Evolutionary conservation across 2,888 invertebrate genomes (phyloP).

Genomic region (Calameuta pallipes): DNA sequence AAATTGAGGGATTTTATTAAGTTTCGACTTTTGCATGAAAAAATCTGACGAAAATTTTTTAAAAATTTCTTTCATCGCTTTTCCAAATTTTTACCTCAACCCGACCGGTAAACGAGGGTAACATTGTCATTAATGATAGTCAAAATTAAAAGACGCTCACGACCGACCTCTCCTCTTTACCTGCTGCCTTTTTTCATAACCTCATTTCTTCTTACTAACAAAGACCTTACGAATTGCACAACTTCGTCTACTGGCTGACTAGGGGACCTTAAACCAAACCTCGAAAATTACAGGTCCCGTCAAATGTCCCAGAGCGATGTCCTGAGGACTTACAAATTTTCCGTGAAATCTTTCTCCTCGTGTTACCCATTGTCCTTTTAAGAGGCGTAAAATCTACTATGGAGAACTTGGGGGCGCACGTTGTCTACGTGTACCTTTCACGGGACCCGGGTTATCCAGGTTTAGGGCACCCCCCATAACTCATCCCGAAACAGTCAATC

Average conservation of each 20-base stretch:
- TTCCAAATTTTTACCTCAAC: constrained; percentile 43
- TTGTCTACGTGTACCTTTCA: neutral
- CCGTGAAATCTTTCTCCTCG: constrained; percentile 37
- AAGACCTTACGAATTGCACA: neutral
- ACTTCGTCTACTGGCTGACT: neutral
- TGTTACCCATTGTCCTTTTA: constrained; percentile 34
- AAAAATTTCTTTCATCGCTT: neutral
- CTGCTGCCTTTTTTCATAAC: neutral
- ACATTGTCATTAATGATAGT: constrained; percentile 53
- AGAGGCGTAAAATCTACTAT: constrained; percentile 34
- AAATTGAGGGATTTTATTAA: no score
- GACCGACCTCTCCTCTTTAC: constrained; percentile 18
- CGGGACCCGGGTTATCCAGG: neutral
- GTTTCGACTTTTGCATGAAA: neutral
- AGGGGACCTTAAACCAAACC: neutral
- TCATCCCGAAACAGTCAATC: neutral
- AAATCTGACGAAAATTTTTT: neutral
- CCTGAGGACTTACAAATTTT: constrained; percentile 25
- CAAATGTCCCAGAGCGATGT: neutral
- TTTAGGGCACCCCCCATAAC: neutral
- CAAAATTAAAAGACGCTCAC: constrained; percentile 44
- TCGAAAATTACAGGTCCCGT: neutral
- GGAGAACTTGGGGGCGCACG: constrained; percentile 1
- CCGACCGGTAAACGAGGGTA: constrained; percentile 41
- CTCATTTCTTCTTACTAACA: neutral